phyloP scores from a whole-genome alignment of 2,797 vertebrate genomes.

The Lacerta agilis region DNA sequence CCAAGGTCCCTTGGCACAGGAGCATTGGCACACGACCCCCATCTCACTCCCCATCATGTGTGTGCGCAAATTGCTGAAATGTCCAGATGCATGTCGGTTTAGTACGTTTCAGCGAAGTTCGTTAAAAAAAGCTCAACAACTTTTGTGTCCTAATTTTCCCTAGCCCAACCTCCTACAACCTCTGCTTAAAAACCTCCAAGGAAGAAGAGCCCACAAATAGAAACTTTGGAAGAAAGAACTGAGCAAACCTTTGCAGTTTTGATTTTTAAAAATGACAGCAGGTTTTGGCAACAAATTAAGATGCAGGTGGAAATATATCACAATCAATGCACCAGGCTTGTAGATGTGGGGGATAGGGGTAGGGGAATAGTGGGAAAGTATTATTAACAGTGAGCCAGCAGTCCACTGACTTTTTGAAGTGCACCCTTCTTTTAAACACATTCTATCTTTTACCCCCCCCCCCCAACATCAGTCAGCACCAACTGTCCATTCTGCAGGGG shows the following conservation, averaged over 20 bases:
- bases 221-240: not conserved
- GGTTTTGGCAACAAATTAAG: not conserved
- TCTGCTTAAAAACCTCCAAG: too few relatives aligned
- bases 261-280: not conserved
- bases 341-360: too few relatives aligned
- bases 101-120: too few relatives aligned
- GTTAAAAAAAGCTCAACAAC: too few relatives aligned
- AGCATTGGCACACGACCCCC: constrained; percentile 37
- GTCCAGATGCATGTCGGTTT: too few relatives aligned
- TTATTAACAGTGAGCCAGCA: not conserved
- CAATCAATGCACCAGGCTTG: not conserved
- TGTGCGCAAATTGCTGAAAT: too few relatives aligned
- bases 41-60: not conserved
- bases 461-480: too few relatives aligned
- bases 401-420: not conserved
- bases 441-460: not conserved
- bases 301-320: not conserved
- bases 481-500: not conserved
- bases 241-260: not conserved
- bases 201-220: too few relatives aligned
- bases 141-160: too few relatives aligned
- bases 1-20: constrained; percentile 56
- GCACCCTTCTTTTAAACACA: not conserved
- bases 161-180: too few relatives aligned
- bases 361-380: not conserved